phyloP scores from a whole-genome alignment of 53 echinoderm and acorn worm genomes.

The Mesocentrotus franciscanus region DNA sequence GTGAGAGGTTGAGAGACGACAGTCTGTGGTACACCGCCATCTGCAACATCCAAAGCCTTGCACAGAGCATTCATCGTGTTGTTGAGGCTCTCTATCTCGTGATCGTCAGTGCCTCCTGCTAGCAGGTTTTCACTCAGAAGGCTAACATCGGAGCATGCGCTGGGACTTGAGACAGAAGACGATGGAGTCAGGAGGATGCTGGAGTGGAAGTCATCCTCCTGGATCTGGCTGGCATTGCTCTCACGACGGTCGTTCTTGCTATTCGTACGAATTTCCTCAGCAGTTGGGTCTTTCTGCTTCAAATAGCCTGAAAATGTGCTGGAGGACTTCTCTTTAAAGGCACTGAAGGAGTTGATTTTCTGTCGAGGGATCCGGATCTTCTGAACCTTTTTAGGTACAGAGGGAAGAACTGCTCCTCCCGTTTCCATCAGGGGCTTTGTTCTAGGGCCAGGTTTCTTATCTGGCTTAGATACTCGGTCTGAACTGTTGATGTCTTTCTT shows the following conservation, averaged over 20 bases:
- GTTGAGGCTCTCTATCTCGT: not conserved
- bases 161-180: conserved; percentile 63
- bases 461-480: not conserved
- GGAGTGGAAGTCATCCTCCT: conserved; percentile 50
- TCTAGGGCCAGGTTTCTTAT: not conserved
- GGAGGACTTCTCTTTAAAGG: conserved; percentile 19
- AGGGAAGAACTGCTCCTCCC: not conserved
- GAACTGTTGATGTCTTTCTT: no score
- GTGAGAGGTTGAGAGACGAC: not conserved
- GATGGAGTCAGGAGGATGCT: conserved; percentile 62
- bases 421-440: not conserved
- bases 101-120: not conserved
- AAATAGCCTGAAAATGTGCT: conserved; percentile 49
- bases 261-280: not conserved
- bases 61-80: conserved; percentile 50
- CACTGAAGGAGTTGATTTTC: conserved; percentile 39
- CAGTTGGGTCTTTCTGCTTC: not conserved
- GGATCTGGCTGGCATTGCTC: not conserved
- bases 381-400: conserved; percentile 32
- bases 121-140: conserved; percentile 6
- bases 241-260: not conserved
- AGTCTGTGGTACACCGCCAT: not conserved
- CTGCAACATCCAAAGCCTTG: conserved; percentile 30
- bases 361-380: conserved; percentile 1
- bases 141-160: conserved; percentile 54